Conservation (phyloP, 2,797 vertebrate species). For the Squalus acanthias region DNA sequence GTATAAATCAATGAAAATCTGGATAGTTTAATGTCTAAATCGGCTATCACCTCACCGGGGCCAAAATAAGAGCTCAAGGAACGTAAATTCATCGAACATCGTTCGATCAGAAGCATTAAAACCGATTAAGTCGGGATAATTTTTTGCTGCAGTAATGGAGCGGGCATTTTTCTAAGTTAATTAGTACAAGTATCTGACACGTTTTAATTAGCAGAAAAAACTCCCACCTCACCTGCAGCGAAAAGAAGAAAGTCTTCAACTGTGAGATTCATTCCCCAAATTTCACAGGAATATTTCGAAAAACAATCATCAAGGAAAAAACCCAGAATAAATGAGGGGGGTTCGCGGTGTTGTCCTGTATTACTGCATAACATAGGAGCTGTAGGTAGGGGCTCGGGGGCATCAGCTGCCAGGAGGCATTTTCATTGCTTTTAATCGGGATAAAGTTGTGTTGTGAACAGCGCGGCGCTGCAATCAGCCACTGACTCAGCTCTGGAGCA, state of each 20-base stretch:
- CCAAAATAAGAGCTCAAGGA: not conserved
- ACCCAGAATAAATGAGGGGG: not conserved
- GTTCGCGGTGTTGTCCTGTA: not conserved
- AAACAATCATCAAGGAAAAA: not conserved
- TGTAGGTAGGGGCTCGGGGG: slow-evolving; percentile 39
- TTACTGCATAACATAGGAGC: not conserved
- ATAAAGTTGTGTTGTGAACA: slow-evolving; percentile 55
- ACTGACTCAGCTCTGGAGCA: slow-evolving; percentile 29
- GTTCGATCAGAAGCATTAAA: slow-evolving; percentile 6
- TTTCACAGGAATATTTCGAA: slow-evolving; percentile 25
- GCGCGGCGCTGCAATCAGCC: slow-evolving; percentile 50
- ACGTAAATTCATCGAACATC: not conserved
- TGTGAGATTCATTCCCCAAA: not conserved
- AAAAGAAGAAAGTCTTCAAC: not conserved
- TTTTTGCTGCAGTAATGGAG: not conserved
- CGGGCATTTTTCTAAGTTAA: slow-evolving; percentile 10
- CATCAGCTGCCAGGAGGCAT: slow-evolving; percentile 49
- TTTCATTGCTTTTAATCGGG: slow-evolving; percentile 49
- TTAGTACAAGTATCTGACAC: slow-evolving; percentile 13
- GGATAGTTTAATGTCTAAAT: slow-evolving; percentile 27
- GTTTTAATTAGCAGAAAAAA: slow-evolving; percentile 29
- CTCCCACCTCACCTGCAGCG: slow-evolving; percentile 34
- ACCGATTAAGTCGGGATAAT: not conserved
- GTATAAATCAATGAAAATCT: slow-evolving; percentile 32
- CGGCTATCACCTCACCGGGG: not conserved